Conservation (phyloP, 2,888 invertebrate genomes). For the Ellobium chinense region DNA sequence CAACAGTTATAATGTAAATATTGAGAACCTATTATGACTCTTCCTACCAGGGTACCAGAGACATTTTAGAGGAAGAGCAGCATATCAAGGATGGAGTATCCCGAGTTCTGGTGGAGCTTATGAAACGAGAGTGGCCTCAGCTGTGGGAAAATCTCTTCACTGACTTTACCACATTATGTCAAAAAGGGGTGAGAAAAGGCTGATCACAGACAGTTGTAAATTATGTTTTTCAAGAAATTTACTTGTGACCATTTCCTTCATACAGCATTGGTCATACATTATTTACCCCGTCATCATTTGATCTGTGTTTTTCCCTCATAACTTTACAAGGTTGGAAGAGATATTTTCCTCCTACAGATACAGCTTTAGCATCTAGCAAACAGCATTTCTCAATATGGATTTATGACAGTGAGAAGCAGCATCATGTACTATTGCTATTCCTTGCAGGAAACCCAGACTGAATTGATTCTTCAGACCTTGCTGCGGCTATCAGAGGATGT, state of each 20-base stretch:
- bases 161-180: slow-evolving; percentile 90
- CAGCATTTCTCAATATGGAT: not conserved
- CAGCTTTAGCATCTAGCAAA: no score
- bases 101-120: slow-evolving; percentile 96
- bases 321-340: no score
- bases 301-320: no score
- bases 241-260: no score
- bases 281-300: no score
- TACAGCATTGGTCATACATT: no score
- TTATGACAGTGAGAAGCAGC: not conserved
- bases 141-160: slow-evolving; percentile 93
- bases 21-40: not conserved
- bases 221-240: no score
- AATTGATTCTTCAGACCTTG: slow-evolving; percentile 92
- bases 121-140: slow-evolving; percentile 98
- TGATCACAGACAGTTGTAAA: no score
- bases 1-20: no score
- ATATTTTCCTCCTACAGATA: no score
- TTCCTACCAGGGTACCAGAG: slow-evolving; percentile 86
- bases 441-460: slow-evolving; percentile 85
- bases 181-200: slow-evolving; percentile 89
- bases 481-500: slow-evolving; percentile 95
- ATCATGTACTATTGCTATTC: not conserved
- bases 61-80: slow-evolving; percentile 84
- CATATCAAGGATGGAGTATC: slow-evolving; percentile 80